Evolutionary conservation across 2,888 invertebrate species (phyloP).

Genomic region (Sceliomorpha sp.): DNA sequence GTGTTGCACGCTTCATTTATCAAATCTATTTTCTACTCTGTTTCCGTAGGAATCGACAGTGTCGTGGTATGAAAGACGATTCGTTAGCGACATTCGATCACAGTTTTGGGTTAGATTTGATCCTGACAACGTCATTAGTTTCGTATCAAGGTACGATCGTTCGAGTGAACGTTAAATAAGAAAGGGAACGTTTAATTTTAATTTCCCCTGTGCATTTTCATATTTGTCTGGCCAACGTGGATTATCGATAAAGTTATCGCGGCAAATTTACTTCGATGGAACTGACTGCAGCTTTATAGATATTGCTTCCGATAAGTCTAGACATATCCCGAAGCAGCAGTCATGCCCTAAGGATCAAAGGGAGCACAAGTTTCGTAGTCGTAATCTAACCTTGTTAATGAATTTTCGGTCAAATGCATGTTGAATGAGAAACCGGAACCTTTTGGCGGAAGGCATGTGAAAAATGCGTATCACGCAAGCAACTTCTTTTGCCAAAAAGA

Average conservation of each 20-base stretch:
- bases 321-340: constrained; percentile 10
- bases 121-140: too few relatives aligned
- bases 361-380: constrained; percentile 40
- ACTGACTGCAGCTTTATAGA: constrained; percentile 19
- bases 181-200: not conserved
- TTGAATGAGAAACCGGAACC: constrained; percentile 32
- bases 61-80: too few relatives aligned
- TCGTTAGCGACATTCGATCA: too few relatives aligned
- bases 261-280: constrained; percentile 9
- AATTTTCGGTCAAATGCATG: constrained; percentile 37
- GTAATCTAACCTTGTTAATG: constrained; percentile 40
- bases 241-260: constrained; percentile 18
- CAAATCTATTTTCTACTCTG: too few relatives aligned
- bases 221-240: not conserved
- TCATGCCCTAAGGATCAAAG: constrained; percentile 37
- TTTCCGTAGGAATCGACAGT: too few relatives aligned
- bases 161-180: too few relatives aligned
- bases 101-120: too few relatives aligned
- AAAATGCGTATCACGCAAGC: not conserved
- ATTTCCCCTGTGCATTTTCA: not conserved
- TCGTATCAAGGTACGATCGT: too few relatives aligned
- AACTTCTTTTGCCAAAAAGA: too few relatives aligned
- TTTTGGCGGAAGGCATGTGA: constrained; percentile 12
- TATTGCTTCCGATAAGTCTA: constrained; percentile 35
- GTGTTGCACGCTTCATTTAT: too few relatives aligned